phyloP scores from a whole-genome alignment of 2,888 invertebrate genomes.

The Drosophila gaucha region DNA sequence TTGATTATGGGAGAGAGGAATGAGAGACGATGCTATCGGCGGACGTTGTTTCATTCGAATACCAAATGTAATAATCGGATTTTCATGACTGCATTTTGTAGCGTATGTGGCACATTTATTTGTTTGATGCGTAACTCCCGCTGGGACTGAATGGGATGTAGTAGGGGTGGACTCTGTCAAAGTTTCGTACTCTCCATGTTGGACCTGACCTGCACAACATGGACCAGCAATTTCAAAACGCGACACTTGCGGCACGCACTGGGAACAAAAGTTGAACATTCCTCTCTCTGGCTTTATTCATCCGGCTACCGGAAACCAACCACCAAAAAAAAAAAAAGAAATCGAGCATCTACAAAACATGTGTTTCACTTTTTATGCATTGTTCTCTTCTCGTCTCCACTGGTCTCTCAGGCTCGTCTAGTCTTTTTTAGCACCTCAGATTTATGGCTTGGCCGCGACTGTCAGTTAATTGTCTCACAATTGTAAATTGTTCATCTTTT shows the following conservation, averaged over 20 bases:
- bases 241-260: slow-evolving; percentile 56
- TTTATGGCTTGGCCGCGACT: slow-evolving; percentile 58
- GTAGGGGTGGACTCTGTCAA: slow-evolving; percentile 22
- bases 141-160: slow-evolving; percentile 2
- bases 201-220: slow-evolving; percentile 60
- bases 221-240: slow-evolving; percentile 50
- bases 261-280: slow-evolving; percentile 48
- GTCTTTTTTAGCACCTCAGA: slow-evolving; percentile 69
- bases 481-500: slow-evolving; percentile 64
- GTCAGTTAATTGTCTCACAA: slow-evolving; percentile 69
- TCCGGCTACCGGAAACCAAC: slow-evolving; percentile 52
- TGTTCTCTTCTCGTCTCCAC: slow-evolving; percentile 11
- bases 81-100: slow-evolving; percentile 70
- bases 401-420: slow-evolving; percentile 13
- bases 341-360: slow-evolving; percentile 46
- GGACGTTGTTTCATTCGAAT: slow-evolving; percentile 21
- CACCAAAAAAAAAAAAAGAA: slow-evolving; percentile 49
- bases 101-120: slow-evolving; percentile 70
- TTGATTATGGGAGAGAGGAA: slow-evolving; percentile 60
- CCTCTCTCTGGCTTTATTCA: slow-evolving; percentile 3
- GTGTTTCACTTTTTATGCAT: slow-evolving; percentile 55
- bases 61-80: slow-evolving; percentile 75
- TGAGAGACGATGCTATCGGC: slow-evolving; percentile 21
- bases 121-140: slow-evolving; percentile 49
- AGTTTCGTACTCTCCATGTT: slow-evolving; percentile 34